phyloP scores from a whole-genome alignment of 2,113 vertebrate species.

The Vicugna pacos region DNA sequence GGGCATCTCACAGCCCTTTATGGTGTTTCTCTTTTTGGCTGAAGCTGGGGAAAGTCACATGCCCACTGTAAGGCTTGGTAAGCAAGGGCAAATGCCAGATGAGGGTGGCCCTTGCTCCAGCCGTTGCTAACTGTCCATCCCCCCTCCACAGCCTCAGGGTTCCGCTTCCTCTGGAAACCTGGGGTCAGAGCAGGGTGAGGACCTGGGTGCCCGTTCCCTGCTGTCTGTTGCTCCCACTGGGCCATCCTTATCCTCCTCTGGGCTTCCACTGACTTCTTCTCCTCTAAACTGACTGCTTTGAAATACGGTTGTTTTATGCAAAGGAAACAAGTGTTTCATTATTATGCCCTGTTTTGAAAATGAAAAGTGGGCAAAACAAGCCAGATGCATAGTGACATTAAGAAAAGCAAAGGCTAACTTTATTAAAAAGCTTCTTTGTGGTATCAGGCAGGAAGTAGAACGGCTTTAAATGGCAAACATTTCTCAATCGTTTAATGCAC shows the following conservation, averaged over 20 bases:
- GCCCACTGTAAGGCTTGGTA: background rate
- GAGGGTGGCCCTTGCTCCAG: background rate
- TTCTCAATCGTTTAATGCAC: slow-evolving; percentile 88
- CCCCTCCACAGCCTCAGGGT: background rate
- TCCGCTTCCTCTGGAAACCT: background rate
- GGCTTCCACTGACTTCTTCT: background rate
- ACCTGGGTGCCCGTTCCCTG: too few species aligned
- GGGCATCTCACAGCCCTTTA: background rate
- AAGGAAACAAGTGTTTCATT: slow-evolving; percentile 47
- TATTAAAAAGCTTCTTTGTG: slow-evolving; percentile 88
- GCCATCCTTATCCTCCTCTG: too few species aligned
- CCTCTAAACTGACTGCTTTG: background rate
- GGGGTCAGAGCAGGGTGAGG: background rate
- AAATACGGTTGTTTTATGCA: background rate
- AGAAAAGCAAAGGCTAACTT: slow-evolving; percentile 81
- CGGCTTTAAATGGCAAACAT: slow-evolving; percentile 88
- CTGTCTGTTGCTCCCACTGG: too few species aligned
- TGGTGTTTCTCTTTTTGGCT: background rate
- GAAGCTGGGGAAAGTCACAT: background rate
- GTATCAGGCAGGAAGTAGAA: slow-evolving; percentile 89
- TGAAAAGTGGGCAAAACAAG: slow-evolving; percentile 71
- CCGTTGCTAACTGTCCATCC: background rate
- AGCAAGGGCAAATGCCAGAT: background rate
- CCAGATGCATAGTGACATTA: slow-evolving; percentile 34
- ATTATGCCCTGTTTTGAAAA: slow-evolving; percentile 41